phyloP scores from a whole-genome alignment of 1,140 invertebrate species.

The Ganaspis sp. region DNA sequence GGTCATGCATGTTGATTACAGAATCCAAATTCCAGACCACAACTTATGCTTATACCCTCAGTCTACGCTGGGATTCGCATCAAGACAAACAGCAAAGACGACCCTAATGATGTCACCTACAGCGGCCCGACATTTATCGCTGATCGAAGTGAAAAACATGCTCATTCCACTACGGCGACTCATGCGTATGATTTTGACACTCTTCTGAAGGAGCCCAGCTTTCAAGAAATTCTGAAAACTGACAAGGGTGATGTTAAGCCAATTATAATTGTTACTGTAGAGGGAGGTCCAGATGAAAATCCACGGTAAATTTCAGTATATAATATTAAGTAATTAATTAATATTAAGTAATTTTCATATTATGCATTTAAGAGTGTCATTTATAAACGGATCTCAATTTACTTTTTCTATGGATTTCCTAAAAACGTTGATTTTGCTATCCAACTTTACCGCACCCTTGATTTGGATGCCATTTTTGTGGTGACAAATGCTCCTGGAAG shows the following conservation, averaged over 20 bases:
- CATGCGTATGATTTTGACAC: slow-evolving; percentile 65
- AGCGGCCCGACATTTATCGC: no score
- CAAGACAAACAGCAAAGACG: no score
- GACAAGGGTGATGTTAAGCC: slow-evolving; percentile 62
- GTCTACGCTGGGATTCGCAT: no score
- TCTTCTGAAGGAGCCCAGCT: slow-evolving; percentile 54
- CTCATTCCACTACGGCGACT: slow-evolving; percentile 60
- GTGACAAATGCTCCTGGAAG: slow-evolving; percentile 72
- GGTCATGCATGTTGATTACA: no score
- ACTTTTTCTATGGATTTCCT: background rate
- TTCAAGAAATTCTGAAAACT: slow-evolving; percentile 53
- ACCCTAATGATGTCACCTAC: no score
- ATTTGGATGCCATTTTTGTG: no score
- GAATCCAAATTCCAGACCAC: no score
- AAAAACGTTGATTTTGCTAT: slow-evolving; percentile 64
- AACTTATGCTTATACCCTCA: no score
- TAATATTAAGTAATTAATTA: no score
- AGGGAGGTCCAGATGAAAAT: no score
- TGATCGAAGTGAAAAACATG: slow-evolving; percentile 65
- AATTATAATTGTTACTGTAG: slow-evolving; percentile 59
- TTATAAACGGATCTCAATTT: background rate
- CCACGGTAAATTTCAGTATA: slow-evolving; percentile 73
- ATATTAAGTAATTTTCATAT: no score
- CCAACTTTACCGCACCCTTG: slow-evolving; percentile 60
- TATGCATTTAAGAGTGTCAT: slow-evolving; percentile 47